Evolutionary conservation across 2,113 vertebrate species (phyloP), one percentile per base, ranked within the genome.

Genomic region (Erythrolamprus reginae): DNA sequence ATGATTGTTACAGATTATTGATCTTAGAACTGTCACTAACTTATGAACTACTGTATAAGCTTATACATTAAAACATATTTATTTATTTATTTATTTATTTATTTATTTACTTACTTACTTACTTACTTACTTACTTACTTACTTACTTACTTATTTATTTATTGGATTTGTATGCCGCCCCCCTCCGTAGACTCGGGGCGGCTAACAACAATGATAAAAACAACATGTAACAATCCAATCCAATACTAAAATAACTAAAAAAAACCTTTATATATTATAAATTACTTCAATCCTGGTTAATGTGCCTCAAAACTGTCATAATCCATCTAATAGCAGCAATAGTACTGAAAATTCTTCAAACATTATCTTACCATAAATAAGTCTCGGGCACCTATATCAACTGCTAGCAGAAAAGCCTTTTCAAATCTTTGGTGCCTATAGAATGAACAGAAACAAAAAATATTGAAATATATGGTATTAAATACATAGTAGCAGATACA

Each of bases 351-450:
- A 88, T 88, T 24, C 90, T 92, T 89, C 82, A 91, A 86, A 89
- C 95, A 89, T n/a, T 45, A 88, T 96, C 98, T 99, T 96, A 99
- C 99, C 99, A 99, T 99, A 93, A 99, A 99, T 91, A 99, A 96
- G 96, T 99, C 99, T 93, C 97, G 98, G 85, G 97, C 98, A 88
- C 98, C 98, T 5, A 99, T 97, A 95, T 99, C 99, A 86, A 99
- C 95, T 56, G 99, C 99, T 4, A 99, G 97, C 86, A 99, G 98
- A 96, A 99, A 99, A 0, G 99, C 99, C 95, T 99, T 99, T 95
- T 99, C 99, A 91, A 99, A 99, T 90, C 98, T 97, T 94, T 98
- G 97, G 94, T 99, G 97, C 91, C 99, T 99, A 94, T 45, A 95
- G 94, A 86, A 90, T 92, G 95, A 85, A 90, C 28, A 45, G 77